Percentiles rank a stretch among this genome's conserved stretches.
These are phyloP conservation scores for Ectemnius continuus DNA, from an alignment of 2,888 invertebrate genomes.

Conservation along the genomic window DNA sequence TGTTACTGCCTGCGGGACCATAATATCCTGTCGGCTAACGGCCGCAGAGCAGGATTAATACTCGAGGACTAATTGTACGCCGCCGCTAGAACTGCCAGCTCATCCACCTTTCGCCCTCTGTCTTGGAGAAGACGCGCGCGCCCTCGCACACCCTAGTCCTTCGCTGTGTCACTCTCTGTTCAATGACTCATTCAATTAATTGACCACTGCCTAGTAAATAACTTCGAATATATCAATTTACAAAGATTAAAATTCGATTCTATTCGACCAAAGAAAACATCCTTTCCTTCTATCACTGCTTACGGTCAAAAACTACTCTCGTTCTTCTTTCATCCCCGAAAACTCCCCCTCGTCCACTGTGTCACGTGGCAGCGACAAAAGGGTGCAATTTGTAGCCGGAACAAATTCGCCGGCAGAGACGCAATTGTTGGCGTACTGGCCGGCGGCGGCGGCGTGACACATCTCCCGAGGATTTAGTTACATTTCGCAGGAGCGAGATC, in stretches of 20 bases:
- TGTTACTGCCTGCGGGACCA: slow-evolving; percentile 70
- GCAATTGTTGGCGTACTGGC: slow-evolving; percentile 18
- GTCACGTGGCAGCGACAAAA: slow-evolving; percentile 9
- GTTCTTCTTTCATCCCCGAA: not conserved
- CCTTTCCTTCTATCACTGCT: not conserved
- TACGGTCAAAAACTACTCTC: slow-evolving; percentile 7
- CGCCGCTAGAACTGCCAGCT: slow-evolving; percentile 57
- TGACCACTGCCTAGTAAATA: slow-evolving; percentile 8
- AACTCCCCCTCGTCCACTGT: too few species aligned
- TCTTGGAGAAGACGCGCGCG: slow-evolving; percentile 49
- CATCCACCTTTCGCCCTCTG: slow-evolving; percentile 55
- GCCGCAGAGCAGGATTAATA: slow-evolving; percentile 69
- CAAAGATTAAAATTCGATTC: too few species aligned
- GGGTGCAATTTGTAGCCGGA: slow-evolving; percentile 27
- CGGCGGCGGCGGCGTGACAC: slow-evolving; percentile 15
- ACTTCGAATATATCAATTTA: not conserved
- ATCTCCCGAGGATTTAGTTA: slow-evolving; percentile 49
- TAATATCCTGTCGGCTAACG: slow-evolving; percentile 71
- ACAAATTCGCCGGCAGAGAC: slow-evolving; percentile 43
- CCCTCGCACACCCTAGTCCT: slow-evolving; percentile 31
- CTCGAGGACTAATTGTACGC: slow-evolving; percentile 69
- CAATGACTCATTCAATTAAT: slow-evolving; percentile 51
- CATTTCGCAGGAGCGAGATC: slow-evolving; percentile 17
- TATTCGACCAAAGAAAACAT: too few species aligned
- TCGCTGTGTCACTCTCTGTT: slow-evolving; percentile 42